Base-by-base conservation (phyloP, 2,797 vertebrate species). In the Rhinogobio ventralis region DNA sequence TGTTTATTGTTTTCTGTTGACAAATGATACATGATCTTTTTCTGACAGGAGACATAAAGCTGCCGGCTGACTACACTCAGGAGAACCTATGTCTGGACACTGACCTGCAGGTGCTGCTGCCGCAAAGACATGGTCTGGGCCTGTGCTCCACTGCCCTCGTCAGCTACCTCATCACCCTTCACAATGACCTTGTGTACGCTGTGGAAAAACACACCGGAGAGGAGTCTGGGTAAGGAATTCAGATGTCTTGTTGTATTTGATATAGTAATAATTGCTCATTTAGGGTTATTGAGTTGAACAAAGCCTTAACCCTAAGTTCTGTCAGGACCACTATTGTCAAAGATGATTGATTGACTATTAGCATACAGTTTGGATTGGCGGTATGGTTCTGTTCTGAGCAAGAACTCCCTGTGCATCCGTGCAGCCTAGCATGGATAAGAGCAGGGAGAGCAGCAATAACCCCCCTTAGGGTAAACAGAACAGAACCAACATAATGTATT, bases 131-230 rank as follows among this genome's bases (percentile, higher is more conserved):
- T 36, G 97, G 96, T 30, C 93, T 92, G 30, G 98, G 98, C 33
- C 94, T 99, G 87, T 98, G 98, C 84, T 95, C 97, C 53, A 99
- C 97, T 0, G 97, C 97, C 5, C 92, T 99, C 0, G 93, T 96
- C 92, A 98, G 96, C 92, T 98, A 98, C 89, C 95, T 99, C 85
- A 97, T 99, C 10, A 85, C 89, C 45, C 92, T 99, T 84, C 98
- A 99, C 94, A 99, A 99, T 7, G 91, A 96, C 49, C 88, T 97
- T 4, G 74, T 99, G 79, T 93, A 95, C 87, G 90, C 91, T 0
- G 93, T 96, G 88, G 94, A 96, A 53, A 96, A 94, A 79, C 92
- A 96, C 91, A 95, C 88, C 5, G 87, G 88, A 60, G 95, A 97
- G 64, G 92, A 94, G 5, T 95, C 91, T 85, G 95, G 95, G 98